Evolutionary conservation across 2,888 invertebrate species (phyloP).

Genomic region (Choristoneura rosaceana): DNA sequence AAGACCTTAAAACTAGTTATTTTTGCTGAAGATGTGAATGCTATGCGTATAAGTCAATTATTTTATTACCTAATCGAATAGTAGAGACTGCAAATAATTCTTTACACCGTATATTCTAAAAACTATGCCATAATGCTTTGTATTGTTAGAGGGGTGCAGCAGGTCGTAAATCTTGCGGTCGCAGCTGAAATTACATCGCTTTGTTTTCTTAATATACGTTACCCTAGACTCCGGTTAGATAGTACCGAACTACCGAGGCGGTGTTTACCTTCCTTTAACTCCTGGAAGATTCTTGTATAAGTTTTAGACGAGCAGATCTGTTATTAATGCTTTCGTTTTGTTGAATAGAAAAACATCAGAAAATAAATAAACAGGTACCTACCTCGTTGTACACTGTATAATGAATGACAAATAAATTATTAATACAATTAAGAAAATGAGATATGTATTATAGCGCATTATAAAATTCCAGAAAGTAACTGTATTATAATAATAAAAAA

Average conservation of each 20-base stretch:
- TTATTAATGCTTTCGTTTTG: neutral
- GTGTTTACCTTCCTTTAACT: constrained; percentile 24
- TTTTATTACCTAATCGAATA: neutral
- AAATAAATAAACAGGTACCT: too few relatives aligned
- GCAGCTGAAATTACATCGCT: constrained; percentile 72
- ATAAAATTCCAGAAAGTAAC: neutral
- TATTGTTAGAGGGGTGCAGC: constrained; percentile 58
- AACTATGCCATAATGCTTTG: constrained; percentile 32
- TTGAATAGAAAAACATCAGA: neutral
- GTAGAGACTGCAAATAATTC: neutral
- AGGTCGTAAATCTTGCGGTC: constrained; percentile 74
- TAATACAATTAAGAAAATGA: too few relatives aligned
- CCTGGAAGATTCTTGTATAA: constrained; percentile 11
- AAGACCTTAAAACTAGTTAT: too few relatives aligned
- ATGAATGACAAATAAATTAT: neutral
- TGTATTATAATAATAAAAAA: too few relatives aligned
- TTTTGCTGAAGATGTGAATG: too few relatives aligned
- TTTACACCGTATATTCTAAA: constrained; percentile 1
- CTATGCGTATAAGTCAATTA: neutral
- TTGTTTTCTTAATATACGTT: constrained; percentile 72
- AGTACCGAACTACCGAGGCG: constrained; percentile 37
- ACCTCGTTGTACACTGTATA: too few relatives aligned
- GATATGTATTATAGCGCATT: neutral
- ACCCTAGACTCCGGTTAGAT: constrained; percentile 59
- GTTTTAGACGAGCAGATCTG: neutral